Base-by-base conservation (phyloP, 2,113 vertebrate species). In the Cebus imitator region DNA sequence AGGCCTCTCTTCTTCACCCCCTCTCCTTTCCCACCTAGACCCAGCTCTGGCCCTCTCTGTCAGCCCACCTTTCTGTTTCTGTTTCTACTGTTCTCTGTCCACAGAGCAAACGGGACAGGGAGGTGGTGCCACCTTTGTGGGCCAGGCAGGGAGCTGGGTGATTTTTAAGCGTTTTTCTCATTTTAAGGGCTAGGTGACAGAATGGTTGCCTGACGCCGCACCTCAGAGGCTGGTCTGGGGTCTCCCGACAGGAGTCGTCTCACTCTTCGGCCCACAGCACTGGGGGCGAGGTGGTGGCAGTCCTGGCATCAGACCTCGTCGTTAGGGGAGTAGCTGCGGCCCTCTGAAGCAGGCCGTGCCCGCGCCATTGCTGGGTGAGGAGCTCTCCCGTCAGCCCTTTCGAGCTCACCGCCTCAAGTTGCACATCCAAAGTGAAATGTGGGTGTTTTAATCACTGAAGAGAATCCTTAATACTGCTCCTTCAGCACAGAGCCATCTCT, bases 381-480 rank as follows among this genome's bases (percentile, higher is more conserved):
- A 87, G 95, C 84, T 76, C 96, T 93, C 90, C 17, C 94, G 48
- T 40, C 45, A 94, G 95, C 84, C 76, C 27, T 93, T 80, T 80
- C 0, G 20, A 72, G 64, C 92, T n/a, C 91, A 55, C 58, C 13
- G 97, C 90, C 97, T 95, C 93, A 32, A 94, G 95, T 91, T 95
- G 73, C 98, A 96, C 97, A 97, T 97, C 92, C 92, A 92, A 52
- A 97, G 98, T 94, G 96, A 96, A 96, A 97, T 94, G 96, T 97
- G 98, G 98, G 97, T 95, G 97, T 97, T 95, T 96, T 96, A 96
- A 97, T 97, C 97, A 96, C 97, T 93, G 96, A 97, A 97, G 97
- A 98, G 97, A 95, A 97, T 94, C 96, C 96, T 95, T 93, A 94
- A 94, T 97, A n/a, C 95, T 87, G 95, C 96, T 96, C 93, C 96